Conservation (phyloP, 2,888 invertebrate genomes). For the Embidobia sp. region DNA sequence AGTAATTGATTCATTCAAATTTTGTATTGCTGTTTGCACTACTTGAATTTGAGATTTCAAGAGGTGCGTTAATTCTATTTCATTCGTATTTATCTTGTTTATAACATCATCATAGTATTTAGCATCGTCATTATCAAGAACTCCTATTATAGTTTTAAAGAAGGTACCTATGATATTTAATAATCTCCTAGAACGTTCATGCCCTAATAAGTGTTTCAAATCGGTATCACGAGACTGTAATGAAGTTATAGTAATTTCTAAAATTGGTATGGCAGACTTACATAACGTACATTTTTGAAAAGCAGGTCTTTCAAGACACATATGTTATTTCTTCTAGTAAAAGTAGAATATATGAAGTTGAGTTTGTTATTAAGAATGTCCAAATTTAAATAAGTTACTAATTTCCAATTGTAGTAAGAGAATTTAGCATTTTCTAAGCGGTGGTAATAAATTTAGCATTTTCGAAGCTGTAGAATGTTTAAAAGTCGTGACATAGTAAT, state of each 20-base stretch:
- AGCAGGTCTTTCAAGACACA: neutral
- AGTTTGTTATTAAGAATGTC: slow-evolving; percentile 11
- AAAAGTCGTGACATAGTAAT: neutral
- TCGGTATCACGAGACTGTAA: slow-evolving; percentile 30
- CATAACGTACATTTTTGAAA: neutral
- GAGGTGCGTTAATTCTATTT: slow-evolving; percentile 52
- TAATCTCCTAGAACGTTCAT: slow-evolving; percentile 56
- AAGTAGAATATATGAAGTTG: neutral
- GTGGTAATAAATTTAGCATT: slow-evolving; percentile 10
- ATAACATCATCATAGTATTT: slow-evolving; percentile 67
- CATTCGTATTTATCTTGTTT: slow-evolving; percentile 58
- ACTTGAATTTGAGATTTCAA: slow-evolving; percentile 50
- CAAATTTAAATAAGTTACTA: slow-evolving; percentile 18
- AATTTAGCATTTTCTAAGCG: slow-evolving; percentile 4
- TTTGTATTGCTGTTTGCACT: slow-evolving; percentile 35
- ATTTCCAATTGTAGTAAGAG: slow-evolving; percentile 9
- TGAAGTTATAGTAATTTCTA: neutral
- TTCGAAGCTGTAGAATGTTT: no score
- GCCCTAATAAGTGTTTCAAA: slow-evolving; percentile 34
- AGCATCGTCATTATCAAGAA: slow-evolving; percentile 69
- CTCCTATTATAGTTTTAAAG: slow-evolving; percentile 70
- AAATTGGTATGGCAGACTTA: neutral
- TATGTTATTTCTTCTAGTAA: neutral
- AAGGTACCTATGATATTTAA: slow-evolving; percentile 65
- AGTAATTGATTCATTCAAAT: slow-evolving; percentile 69